phyloP scores from a whole-genome alignment of 2,888 invertebrate genomes.

The Elysia crispata region DNA sequence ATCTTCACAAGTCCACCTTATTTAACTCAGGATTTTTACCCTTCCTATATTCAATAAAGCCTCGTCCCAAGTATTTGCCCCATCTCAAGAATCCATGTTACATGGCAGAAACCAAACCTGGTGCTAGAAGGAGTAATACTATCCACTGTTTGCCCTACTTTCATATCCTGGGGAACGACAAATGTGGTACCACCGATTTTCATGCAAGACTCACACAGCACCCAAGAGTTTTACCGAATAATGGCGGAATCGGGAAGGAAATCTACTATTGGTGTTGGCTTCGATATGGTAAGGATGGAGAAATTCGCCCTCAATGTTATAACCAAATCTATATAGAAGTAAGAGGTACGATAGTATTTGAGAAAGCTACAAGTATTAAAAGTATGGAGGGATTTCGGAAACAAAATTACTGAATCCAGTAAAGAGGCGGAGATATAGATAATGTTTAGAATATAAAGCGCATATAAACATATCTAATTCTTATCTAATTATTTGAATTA shows the following conservation, averaged over 20 bases:
- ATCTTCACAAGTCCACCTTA: too few species aligned
- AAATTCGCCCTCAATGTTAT: too few species aligned
- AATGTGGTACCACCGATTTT: constrained; percentile 67
- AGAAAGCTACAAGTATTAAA: too few species aligned
- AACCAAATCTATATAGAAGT: too few species aligned
- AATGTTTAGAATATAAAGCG: too few species aligned
- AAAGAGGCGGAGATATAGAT: too few species aligned
- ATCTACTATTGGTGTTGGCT: constrained; percentile 68
- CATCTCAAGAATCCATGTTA: constrained; percentile 23
- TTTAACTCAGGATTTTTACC: neutral
- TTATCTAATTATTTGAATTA: too few species aligned
- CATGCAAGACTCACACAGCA: constrained; percentile 58
- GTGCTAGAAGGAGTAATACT: neutral
- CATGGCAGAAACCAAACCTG: neutral
- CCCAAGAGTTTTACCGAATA: constrained; percentile 59
- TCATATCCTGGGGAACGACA: constrained; percentile 66
- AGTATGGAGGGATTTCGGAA: too few species aligned
- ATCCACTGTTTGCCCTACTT: constrained; percentile 64
- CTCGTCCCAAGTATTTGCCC: constrained; percentile 11
- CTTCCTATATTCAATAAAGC: neutral
- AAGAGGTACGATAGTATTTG: too few species aligned
- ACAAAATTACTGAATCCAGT: too few species aligned
- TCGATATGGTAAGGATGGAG: constrained; percentile 64
- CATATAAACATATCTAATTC: too few species aligned
- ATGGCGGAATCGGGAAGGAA: constrained; percentile 61